These are phyloP conservation scores for Catocala sponsa DNA, from an alignment of 2,888 invertebrate species.

Conservation along the genomic window DNA sequence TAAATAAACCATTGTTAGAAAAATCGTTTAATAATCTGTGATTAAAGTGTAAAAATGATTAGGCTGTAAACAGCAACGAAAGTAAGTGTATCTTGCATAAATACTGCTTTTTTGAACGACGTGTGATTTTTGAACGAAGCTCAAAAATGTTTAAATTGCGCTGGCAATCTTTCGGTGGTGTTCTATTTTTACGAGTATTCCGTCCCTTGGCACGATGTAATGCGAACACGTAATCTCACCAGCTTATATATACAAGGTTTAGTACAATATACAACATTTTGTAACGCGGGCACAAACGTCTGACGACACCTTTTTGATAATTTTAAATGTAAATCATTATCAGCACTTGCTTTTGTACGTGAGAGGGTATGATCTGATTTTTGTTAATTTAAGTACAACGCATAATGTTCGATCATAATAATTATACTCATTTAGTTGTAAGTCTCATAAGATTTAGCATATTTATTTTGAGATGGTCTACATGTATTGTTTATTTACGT, in stretches of 20 bases:
- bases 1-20: slow-evolving; percentile 69
- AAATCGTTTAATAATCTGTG: slow-evolving; percentile 68
- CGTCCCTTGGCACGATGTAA: slow-evolving; percentile 79
- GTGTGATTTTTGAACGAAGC: slow-evolving; percentile 42
- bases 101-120: slow-evolving; percentile 38
- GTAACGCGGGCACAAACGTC: slow-evolving; percentile 61
- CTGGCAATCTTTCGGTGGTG: slow-evolving; percentile 42
- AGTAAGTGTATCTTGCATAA: slow-evolving; percentile 46
- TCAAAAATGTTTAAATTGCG: slow-evolving; percentile 41
- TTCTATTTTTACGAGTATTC: slow-evolving; percentile 63
- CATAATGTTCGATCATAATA: slow-evolving; percentile 84
- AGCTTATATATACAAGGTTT: slow-evolving; percentile 59
- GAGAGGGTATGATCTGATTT: slow-evolving; percentile 61
- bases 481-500: slow-evolving; percentile 62
- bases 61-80: slow-evolving; percentile 84
- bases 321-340: slow-evolving; percentile 45
- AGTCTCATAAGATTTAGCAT: slow-evolving; percentile 77
- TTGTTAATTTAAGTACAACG: slow-evolving; percentile 63
- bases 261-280: slow-evolving; percentile 60
- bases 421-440: slow-evolving; percentile 82
- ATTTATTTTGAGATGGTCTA: slow-evolving; percentile 73
- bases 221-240: slow-evolving; percentile 70
- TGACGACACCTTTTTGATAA: slow-evolving; percentile 42
- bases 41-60: slow-evolving; percentile 72
- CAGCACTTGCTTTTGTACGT: slow-evolving; percentile 49